Evolutionary conservation across 2,113 vertebrate species (phyloP).

Genomic region (Cinclus cinclus): DNA sequence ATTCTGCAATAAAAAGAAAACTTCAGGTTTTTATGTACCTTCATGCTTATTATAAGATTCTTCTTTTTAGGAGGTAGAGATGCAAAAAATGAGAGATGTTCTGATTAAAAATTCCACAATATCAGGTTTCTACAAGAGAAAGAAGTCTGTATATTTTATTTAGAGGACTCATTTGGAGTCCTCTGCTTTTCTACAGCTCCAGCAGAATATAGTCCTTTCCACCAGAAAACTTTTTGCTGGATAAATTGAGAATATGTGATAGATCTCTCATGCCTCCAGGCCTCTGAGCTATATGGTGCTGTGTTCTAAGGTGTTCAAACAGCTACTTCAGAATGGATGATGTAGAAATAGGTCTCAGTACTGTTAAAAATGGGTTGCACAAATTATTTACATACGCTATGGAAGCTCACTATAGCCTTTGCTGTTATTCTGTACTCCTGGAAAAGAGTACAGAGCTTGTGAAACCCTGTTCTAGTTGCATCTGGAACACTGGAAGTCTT

Average conservation of each 20-base stretch:
- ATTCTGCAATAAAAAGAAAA: not conserved
- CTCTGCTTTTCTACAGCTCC: not conserved
- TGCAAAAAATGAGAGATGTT: not conserved
- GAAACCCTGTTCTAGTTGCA: not conserved
- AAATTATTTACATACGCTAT: not conserved
- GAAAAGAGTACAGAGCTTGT: not conserved
- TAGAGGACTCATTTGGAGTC: not conserved
- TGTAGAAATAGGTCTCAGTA: not conserved
- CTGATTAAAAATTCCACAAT: not conserved
- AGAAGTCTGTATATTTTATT: not conserved
- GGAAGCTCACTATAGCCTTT: not conserved
- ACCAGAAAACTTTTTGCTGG: not conserved
- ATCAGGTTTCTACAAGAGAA: not conserved
- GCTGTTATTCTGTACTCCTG: not conserved
- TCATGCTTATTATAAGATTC: not conserved
- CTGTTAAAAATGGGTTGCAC: not conserved
- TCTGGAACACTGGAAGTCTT: not conserved
- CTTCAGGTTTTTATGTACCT: not conserved
- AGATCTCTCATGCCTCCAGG: not conserved
- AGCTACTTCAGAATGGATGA: not conserved
- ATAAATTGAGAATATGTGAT: not conserved
- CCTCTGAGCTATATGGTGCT: not conserved
- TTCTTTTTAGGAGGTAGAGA: not conserved
- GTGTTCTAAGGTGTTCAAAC: not conserved
- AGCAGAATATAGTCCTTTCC: not conserved